Evolutionary conservation across 2,113 vertebrate genomes (phyloP), one percentile per base, ranked within the genome.

Genomic region (Ibidorhyncha struthersii): DNA sequence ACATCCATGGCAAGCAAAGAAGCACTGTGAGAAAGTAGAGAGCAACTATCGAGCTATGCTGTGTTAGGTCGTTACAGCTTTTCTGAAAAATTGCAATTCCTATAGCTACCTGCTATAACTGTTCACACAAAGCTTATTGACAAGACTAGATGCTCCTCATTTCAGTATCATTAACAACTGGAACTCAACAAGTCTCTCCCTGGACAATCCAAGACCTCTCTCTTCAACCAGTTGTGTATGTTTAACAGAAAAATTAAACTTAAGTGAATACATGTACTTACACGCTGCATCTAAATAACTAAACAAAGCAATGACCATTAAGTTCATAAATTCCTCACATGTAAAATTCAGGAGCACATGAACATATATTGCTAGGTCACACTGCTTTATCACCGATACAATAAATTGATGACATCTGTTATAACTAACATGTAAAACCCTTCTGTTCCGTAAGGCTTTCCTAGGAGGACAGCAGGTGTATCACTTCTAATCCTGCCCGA

Each of bases 371-470:
- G 45, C 43, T n/a, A 45, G 53, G 25, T 15, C 36, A 41, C 38
- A 47, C 0, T 30, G 12, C 21, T 56, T 89, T 43, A 45, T 43
- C 32, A 78, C 20, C 45, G 16, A 12, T 4, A 29, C 13, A 45
- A 29, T 18, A 49, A 43, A 30, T 7, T 2, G 7, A 61, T 72
- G 12, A 10, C 9, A 41, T 34, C 26, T 49, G 4, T 40, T 74
- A 8, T 0, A 47, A 16, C 13, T 11, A 17, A 38, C 13, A 16
- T 0, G 2, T 30, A 36, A 67, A 83, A 5, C n/a, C 27, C 14
- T 32, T 22, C 22, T 14, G 5, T 36, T 40, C 27, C 8, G 12
- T 0, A 1, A 20, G 10, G 11, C 14, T 38, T 25, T 53, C 22
- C 20, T 3, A 88, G 38, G 36, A 79, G 7, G 15, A 22, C 8